Conservation (phyloP, 2,797 vertebrate species). For the Tragelaphus eurycerus region DNA sequence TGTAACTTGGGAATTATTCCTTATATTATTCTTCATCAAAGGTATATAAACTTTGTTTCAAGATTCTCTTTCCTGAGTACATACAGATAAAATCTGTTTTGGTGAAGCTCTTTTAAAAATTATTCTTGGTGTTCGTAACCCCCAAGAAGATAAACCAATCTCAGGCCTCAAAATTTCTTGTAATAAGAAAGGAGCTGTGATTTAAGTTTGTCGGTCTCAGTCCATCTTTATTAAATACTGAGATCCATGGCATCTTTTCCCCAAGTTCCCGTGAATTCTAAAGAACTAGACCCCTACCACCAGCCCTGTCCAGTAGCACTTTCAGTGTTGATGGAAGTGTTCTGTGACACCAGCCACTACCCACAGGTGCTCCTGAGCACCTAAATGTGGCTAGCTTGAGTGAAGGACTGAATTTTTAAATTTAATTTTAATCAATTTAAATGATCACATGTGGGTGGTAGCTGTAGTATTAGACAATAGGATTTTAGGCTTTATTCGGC, state of each 20-base stretch:
- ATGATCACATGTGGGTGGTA: neutral
- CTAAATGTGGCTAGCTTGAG: neutral
- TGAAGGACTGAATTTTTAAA: neutral
- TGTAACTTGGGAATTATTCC: neutral
- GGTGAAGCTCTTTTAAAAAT: slow-evolving; percentile 11
- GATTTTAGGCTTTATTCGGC: neutral
- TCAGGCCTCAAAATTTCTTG: neutral
- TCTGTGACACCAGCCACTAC: neutral
- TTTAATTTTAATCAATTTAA: neutral
- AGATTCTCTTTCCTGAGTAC: neutral
- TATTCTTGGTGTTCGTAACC: neutral
- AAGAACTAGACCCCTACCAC: neutral
- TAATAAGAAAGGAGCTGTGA: neutral
- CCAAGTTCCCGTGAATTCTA: neutral
- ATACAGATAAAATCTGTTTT: neutral
- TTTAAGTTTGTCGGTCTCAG: neutral
- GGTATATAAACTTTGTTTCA: neutral
- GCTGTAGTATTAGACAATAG: neutral
- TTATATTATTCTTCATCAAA: neutral
- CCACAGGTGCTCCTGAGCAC: neutral
- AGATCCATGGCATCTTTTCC: neutral
- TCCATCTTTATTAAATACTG: neutral
- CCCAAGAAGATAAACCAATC: neutral
- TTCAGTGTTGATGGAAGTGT: neutral
- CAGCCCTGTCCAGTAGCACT: neutral